phyloP scores from a whole-genome alignment of 2,888 invertebrate species.

The Salpingus planirostris region DNA sequence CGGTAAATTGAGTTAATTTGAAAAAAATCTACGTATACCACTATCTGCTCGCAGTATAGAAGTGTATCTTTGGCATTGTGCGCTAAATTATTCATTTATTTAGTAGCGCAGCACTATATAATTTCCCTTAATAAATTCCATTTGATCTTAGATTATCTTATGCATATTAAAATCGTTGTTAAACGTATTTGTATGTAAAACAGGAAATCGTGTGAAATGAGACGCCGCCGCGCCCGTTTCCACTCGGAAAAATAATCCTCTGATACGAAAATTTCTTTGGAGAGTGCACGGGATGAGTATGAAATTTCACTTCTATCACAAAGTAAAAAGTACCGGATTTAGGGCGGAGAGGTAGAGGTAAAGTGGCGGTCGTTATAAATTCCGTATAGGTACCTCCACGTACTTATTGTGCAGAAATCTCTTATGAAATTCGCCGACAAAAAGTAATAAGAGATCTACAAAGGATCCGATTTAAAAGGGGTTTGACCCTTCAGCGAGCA shows the following conservation, averaged over 20 bases:
- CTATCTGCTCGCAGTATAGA: no score
- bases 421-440: conserved; percentile 29
- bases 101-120: conserved; percentile 9
- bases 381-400: conserved; percentile 18
- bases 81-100: conserved; percentile 15
- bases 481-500: conserved; percentile 23
- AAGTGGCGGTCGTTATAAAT: conserved; percentile 22
- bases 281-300: no score
- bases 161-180: conserved; percentile 14
- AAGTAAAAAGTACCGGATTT: no score
- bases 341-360: no score
- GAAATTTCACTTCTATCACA: conserved; percentile 11
- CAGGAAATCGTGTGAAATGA: conserved; percentile 15
- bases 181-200: conserved; percentile 15
- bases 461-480: conserved; percentile 31
- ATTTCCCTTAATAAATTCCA: conserved; percentile 17
- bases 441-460: conserved; percentile 31
- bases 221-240: conserved; percentile 5
- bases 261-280: no score
- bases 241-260: no score
- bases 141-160: conserved; percentile 14
- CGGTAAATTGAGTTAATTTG: no score
- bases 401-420: conserved; percentile 27
- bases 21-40: no score
- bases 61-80: no score